phyloP scores from a whole-genome alignment of 2,888 invertebrate genomes.

The Macrostomum cliftonense region DNA sequence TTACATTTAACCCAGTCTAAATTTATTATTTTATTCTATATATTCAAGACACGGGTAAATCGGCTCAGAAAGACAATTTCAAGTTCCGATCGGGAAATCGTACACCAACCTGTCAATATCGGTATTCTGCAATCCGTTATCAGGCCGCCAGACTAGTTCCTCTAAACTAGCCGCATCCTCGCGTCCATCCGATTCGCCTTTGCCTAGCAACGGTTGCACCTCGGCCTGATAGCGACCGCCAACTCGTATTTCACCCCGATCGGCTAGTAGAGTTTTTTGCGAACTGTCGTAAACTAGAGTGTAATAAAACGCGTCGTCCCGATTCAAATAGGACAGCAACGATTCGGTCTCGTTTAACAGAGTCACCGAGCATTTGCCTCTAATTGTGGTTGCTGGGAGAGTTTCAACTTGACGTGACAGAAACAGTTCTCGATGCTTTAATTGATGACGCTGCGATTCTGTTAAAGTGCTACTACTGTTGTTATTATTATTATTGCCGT shows the following conservation, averaged over 20 bases:
- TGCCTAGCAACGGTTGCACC: conserved; percentile 48
- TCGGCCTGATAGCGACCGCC: conserved; percentile 94
- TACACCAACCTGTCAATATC: no score
- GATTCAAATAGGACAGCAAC: conserved; percentile 79
- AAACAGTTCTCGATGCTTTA: conserved; percentile 92
- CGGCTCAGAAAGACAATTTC: no score
- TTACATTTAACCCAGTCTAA: no score
- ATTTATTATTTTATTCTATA: no score
- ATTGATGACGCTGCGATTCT: conserved; percentile 73
- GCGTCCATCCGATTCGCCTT: not conserved
- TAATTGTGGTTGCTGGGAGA: conserved; percentile 89
- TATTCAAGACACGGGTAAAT: no score
- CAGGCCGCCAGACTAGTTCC: no score
- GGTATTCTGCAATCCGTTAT: no score
- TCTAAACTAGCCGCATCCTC: no score
- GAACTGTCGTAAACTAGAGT: conserved; percentile 97
- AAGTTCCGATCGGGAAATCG: no score
- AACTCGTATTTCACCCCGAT: conserved; percentile 75
- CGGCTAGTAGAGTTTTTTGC: conserved; percentile 91
- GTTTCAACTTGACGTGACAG: conserved; percentile 83
- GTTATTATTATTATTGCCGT: no score
- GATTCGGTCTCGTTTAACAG: conserved; percentile 96
- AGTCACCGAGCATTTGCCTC: conserved; percentile 96
- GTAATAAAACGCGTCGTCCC: conserved; percentile 98
- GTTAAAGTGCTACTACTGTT: conserved; percentile 31